These are phyloP conservation scores for Chionis minor DNA, from an alignment of 2,113 vertebrate genomes.

Conservation along the genomic window DNA sequence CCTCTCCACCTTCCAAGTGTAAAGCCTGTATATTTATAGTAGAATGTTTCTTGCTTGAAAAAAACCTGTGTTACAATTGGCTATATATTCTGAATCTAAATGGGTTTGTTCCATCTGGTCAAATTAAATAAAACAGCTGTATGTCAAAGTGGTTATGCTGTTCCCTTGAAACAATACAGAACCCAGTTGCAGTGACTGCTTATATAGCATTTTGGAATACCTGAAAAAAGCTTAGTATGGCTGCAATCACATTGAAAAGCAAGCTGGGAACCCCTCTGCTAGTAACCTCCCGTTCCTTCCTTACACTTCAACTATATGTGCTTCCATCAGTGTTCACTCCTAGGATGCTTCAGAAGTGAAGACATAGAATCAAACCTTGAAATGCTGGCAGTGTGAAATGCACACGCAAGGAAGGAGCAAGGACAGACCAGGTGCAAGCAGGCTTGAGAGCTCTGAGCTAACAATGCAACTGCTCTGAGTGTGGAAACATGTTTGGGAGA, in stretches of 20 bases:
- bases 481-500: background rate
- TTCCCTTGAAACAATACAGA: background rate
- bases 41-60: background rate
- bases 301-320: background rate
- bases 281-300: fast-evolving
- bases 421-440: background rate
- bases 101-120: background rate
- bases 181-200: background rate
- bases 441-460: background rate
- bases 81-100: background rate
- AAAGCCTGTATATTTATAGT: background rate
- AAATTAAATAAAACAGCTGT: background rate
- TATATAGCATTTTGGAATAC: background rate
- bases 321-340: background rate
- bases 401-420: background rate
- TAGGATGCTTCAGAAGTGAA: background rate
- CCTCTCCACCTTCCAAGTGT: background rate
- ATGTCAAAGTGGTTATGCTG: background rate
- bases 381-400: background rate
- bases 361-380: background rate
- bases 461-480: background rate
- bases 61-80: fast-evolving
- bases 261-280: background rate
- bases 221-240: background rate
- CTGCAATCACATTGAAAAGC: background rate